Evolutionary conservation across 2,888 invertebrate species (phyloP), one percentile per base, ranked within the genome.

Genomic region (Entomobrya multifasciata): DNA sequence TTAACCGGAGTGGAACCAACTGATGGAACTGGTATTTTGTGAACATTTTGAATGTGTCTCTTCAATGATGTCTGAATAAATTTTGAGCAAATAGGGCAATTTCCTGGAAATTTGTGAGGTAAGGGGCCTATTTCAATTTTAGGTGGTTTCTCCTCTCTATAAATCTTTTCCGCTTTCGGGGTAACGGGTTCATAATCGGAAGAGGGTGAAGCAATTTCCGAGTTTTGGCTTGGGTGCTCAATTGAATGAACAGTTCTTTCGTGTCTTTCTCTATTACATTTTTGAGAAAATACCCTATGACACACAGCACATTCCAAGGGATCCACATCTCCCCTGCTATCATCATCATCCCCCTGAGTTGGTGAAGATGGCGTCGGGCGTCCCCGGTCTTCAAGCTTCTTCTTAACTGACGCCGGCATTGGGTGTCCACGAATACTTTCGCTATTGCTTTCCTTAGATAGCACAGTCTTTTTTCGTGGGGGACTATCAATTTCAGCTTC

Each of bases 271-370:
- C 84, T 60, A 17, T 30, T 70, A 10, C 10, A 5, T 1, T 22
- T 10, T 6, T 13, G 3, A 6, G 30, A 20, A 62, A 86, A 86
- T 8, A 74, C 52, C 49, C 20, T 47, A 30, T 86, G 85, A 22
- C 85, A 86, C 15, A 86, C 52, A 22, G 72, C 85, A n/a, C 85
- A 86, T 17, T 86, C 85, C 11, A 60, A 10, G 25, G 60, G 57
- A 47, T 78, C 70, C 0, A 65, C 30, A 36, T 49, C 62, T 55
- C 4, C n/a, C n/a, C n/a, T n/a, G n/a, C n/a, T 13, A 36, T 27
- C 27, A 13, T 60, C 72, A 13, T 25, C 44, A 52, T n/a, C n/a
- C n/a, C n/a, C n/a, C n/a, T n/a, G n/a, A n/a, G 47, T 65, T 10
- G 55, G 30, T 11, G 55, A 20, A 10, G 20, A 13, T 44, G 36